Evolutionary conservation across 1,140 invertebrate genomes (phyloP), one percentile per base, ranked within the genome.

Genomic region (Nomia melanderi): DNA sequence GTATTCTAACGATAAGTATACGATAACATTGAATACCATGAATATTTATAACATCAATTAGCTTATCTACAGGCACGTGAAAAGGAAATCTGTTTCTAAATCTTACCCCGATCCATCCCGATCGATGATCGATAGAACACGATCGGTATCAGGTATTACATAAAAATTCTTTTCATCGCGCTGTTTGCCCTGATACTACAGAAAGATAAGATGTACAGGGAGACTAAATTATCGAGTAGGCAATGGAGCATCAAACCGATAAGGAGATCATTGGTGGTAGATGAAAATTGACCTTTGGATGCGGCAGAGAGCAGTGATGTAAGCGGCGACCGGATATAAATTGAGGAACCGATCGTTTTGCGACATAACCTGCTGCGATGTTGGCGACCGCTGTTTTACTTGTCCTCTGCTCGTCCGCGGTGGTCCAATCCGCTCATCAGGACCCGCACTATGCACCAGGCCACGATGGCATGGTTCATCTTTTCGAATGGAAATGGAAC

Each of bases 401-500:
- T 81, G 25, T 33, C 36, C 9, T 84, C 11, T 17, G 79, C 39
- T 44, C 70, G 23, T 20, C 60, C 23, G 31, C 63, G 6, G 59
- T 27, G 3, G 29, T 11, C 72, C 8, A 11, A 3, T 0, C 54
- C 65, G n/a, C 17, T 11, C 64, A 87, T 33, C 85, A 88, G 25
- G 56, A 89, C 39, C 74, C 76, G 1, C 65, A 89, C 47, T 89
- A 85, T 64, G 65, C 36, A 0, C 76, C 66, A 31, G 87, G 86
- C 27, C 83, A 83, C 8, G 81, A 79, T 6, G 80, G 89, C 0
- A 93, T 94, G 50, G 93, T 94, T 4, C 94, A 94, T 75, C 86
- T 94, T 20, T 94, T 95, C 78, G 95, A 96, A 83, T 96, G 95
- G 95, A 94, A 93, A 84, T 95, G 93, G 92, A 81, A 85, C 1